Evolutionary conservation across 2,797 vertebrate genomes (phyloP).

Genomic region (Paramormyrops hopkinsi): DNA sequence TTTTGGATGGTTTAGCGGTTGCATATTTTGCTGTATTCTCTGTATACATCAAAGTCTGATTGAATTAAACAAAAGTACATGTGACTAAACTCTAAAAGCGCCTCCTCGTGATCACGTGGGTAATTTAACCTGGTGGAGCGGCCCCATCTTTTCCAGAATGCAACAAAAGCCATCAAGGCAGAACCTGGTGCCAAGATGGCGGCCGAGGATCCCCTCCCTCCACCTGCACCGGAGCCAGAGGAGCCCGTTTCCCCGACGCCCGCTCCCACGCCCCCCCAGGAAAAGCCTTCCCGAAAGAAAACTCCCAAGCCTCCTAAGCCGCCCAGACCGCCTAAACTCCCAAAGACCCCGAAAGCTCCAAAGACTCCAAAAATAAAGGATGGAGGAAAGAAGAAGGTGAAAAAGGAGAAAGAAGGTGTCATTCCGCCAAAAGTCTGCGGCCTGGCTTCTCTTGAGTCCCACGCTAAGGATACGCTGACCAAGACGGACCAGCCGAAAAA

Average conservation of each 20-base stretch:
- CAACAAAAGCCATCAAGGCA: conserved; percentile 79
- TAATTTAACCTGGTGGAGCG: background rate
- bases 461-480: conserved; percentile 87
- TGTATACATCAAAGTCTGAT: background rate
- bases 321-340: conserved; percentile 57
- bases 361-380: conserved; percentile 80
- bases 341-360: conserved; percentile 62
- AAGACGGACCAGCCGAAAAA: conserved; percentile 96
- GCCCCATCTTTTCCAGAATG: conserved; percentile 55
- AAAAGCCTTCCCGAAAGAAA: conserved; percentile 70
- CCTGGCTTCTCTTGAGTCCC: conserved; percentile 85
- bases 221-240: conserved; percentile 62
- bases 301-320: conserved; percentile 60
- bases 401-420: conserved; percentile 73
- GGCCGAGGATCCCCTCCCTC: conserved; percentile 64
- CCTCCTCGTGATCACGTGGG: conserved; percentile 26
- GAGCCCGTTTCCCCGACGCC: conserved; percentile 74
- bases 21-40: background rate
- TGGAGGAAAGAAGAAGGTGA: conserved; percentile 87
- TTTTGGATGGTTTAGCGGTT: background rate
- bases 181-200: conserved; percentile 68
- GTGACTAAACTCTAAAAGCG: conserved; percentile 15
- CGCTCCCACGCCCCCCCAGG: conserved; percentile 72
- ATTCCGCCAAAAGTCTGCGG: conserved; percentile 75
- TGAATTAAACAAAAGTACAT: background rate